phyloP scores from a whole-genome alignment of 2,113 vertebrate genomes.

The Notarius lentiginosus region DNA sequence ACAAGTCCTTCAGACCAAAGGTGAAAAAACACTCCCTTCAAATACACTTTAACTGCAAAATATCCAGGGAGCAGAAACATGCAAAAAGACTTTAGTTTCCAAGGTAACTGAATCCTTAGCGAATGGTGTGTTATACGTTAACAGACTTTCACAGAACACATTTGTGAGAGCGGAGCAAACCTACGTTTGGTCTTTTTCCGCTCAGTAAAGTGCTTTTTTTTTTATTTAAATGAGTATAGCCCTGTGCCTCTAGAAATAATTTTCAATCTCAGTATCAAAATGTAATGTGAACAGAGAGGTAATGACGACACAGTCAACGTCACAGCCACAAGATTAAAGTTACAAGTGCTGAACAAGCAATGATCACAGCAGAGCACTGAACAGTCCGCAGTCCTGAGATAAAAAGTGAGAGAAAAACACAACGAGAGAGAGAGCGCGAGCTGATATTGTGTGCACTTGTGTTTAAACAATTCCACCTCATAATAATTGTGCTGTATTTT shows the following conservation, averaged over 20 bases:
- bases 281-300: slow-evolving; percentile 28
- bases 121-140: slow-evolving; percentile 51
- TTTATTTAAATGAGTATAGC: slow-evolving; percentile 60
- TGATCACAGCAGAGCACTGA: slow-evolving; percentile 10
- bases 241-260: slow-evolving; percentile 63
- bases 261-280: slow-evolving; percentile 37
- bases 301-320: slow-evolving; percentile 8
- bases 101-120: slow-evolving; percentile 52
- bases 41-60: slow-evolving; percentile 8
- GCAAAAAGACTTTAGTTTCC: slow-evolving; percentile 30
- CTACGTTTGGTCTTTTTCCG: slow-evolving; percentile 29
- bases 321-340: slow-evolving; percentile 33
- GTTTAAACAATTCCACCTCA: slow-evolving; percentile 14
- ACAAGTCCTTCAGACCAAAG: neutral
- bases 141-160: slow-evolving; percentile 55
- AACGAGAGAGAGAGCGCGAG: neutral
- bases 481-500: slow-evolving; percentile 8
- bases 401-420: neutral
- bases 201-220: slow-evolving; percentile 62
- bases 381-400: slow-evolving; percentile 40
- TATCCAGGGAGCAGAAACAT: slow-evolving; percentile 23
- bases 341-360: slow-evolving; percentile 45
- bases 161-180: slow-evolving; percentile 40
- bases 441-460: neutral
- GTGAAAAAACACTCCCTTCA: slow-evolving; percentile 11